These are phyloP conservation scores for Urocolius indicus DNA, from an alignment of 2,113 vertebrate species.

Conservation along the genomic window DNA sequence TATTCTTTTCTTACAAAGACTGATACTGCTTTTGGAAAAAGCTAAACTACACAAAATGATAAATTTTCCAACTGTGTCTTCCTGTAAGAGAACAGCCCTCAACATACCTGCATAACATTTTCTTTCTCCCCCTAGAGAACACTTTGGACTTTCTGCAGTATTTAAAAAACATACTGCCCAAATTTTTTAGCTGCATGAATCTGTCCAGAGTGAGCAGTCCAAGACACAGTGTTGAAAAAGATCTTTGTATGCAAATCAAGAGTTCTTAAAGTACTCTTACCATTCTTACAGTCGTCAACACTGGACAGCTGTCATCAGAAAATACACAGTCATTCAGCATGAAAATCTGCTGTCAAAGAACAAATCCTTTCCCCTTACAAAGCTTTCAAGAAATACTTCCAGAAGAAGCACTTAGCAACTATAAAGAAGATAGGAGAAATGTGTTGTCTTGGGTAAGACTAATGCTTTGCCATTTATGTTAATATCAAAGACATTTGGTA, in stretches of 20 bases:
- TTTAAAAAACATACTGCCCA: neutral
- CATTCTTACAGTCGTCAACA: slow-evolving; percentile 14
- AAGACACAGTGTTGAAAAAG: slow-evolving; percentile 3
- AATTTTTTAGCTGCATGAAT: neutral
- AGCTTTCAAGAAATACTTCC: slow-evolving; percentile 4
- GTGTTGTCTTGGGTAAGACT: neutral
- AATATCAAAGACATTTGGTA: neutral
- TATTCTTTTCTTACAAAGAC: neutral
- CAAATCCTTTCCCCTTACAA: slow-evolving; percentile 6
- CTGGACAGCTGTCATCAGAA: slow-evolving; percentile 54
- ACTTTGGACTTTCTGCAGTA: neutral
- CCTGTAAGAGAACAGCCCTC: neutral
- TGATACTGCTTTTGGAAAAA: neutral
- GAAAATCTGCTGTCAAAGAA: slow-evolving; percentile 48
- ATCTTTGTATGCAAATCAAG: neutral
- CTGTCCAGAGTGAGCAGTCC: neutral
- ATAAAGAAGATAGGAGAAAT: neutral
- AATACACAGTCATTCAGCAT: slow-evolving; percentile 5
- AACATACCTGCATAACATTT: neutral
- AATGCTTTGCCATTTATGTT: neutral
- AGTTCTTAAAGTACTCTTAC: neutral
- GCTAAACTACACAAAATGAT: neutral
- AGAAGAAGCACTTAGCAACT: slow-evolving; percentile 1
- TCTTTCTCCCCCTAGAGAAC: neutral
- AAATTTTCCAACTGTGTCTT: neutral